Evolutionary conservation across 2,113 vertebrate genomes (phyloP).

Genomic region (Triplophysa tibetana): DNA sequence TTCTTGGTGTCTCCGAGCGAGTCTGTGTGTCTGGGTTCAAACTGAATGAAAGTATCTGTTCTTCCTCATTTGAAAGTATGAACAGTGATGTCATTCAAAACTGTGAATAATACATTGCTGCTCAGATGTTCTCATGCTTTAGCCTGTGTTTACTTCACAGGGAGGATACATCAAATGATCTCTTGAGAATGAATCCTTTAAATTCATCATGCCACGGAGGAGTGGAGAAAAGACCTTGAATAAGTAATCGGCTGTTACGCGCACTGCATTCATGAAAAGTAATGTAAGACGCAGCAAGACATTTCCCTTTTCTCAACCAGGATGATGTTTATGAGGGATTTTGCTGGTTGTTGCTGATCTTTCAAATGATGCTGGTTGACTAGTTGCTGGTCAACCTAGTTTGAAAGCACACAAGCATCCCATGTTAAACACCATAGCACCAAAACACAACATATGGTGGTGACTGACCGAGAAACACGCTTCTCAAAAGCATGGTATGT

Average conservation of each 20-base stretch:
- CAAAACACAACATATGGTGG: too few relatives aligned
- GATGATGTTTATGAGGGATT: too few relatives aligned
- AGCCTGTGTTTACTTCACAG: constrained; percentile 27
- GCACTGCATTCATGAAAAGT: not conserved
- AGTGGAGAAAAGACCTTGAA: constrained; percentile 14
- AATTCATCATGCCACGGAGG: not conserved
- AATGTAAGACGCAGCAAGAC: constrained; percentile 3
- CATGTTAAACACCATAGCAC: too few relatives aligned
- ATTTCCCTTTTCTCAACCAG: not conserved
- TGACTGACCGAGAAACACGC: too few relatives aligned
- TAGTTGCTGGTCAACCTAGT: too few relatives aligned
- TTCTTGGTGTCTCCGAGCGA: constrained; percentile 1
- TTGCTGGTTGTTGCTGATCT: too few relatives aligned
- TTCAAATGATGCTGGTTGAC: too few relatives aligned
- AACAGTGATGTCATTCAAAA: constrained; percentile 33
- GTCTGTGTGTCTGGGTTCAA: constrained; percentile 19
- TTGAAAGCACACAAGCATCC: too few relatives aligned
- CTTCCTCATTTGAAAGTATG: constrained; percentile 28
- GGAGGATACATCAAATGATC: constrained; percentile 19
- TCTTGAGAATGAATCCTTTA: constrained; percentile 13
- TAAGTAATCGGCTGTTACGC: not conserved
- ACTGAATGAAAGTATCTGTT: constrained; percentile 38
- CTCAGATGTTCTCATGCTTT: constrained; percentile 32
- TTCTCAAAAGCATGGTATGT: too few relatives aligned
- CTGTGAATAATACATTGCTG: constrained; percentile 38